These are phyloP conservation scores for Siphlonurus alternatus DNA, from an alignment of 2,888 invertebrate genomes.

Conservation along the genomic window DNA sequence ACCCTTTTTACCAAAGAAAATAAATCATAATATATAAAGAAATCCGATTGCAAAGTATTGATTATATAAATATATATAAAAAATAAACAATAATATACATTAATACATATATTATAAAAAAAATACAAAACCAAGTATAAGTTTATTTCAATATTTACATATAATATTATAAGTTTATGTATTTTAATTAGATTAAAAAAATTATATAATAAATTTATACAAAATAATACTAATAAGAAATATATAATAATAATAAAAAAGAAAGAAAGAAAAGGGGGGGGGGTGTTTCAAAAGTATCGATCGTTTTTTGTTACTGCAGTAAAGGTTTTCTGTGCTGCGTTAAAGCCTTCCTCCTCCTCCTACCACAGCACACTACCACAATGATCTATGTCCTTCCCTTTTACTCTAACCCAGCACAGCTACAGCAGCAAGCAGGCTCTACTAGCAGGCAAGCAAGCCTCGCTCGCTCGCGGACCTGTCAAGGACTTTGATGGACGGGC, in stretches of 20 bases:
- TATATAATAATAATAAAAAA: not conserved
- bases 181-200: not conserved
- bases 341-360: not conserved
- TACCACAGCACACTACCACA: not conserved
- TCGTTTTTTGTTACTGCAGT: not conserved
- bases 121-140: too few relatives aligned
- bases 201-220: not conserved
- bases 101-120: too few relatives aligned
- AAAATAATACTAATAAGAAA: not conserved
- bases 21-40: too few relatives aligned
- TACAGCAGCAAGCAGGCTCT: not conserved
- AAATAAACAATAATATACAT: too few relatives aligned
- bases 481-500: slow-evolving; percentile 48
- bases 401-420: not conserved
- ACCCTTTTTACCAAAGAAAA: too few relatives aligned
- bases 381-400: not conserved
- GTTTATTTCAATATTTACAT: too few relatives aligned
- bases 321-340: not conserved
- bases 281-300: not conserved
- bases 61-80: too few relatives aligned
- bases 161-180: not conserved
- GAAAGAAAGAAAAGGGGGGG: not conserved
- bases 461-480: slow-evolving; percentile 31
- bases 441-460: not conserved
- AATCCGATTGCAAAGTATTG: too few relatives aligned